Percentiles rank a stretch among this genome's conserved stretches.
Evolutionary conservation across 2,888 invertebrate genomes (phyloP).

Genomic region (Norana najaformis): DNA sequence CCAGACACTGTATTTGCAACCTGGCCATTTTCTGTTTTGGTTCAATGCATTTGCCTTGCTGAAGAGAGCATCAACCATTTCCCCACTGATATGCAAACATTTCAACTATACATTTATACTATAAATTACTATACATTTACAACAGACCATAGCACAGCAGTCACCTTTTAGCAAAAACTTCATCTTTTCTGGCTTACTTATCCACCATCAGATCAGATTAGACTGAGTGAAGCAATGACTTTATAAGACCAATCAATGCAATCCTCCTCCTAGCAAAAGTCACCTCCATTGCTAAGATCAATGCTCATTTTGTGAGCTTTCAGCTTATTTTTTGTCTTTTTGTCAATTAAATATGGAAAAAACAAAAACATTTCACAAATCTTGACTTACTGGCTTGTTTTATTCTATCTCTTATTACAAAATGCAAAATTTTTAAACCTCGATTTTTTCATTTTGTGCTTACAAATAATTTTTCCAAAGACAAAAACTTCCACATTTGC

Average conservation of each 20-base stretch:
- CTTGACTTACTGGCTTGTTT: neutral
- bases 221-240: neutral
- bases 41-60: neutral
- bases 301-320: too few relatives aligned
- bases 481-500: neutral
- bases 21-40: neutral
- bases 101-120: too few relatives aligned
- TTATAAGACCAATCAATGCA: neutral
- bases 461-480: neutral
- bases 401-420: neutral
- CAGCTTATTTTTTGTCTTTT: too few relatives aligned
- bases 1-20: neutral
- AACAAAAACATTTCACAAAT: neutral
- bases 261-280: neutral
- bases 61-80: neutral
- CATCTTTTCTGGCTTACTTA: neutral
- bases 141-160: neutral
- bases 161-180: neutral
- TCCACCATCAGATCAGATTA: neutral
- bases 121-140: neutral
- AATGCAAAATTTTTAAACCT: too few relatives aligned
- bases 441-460: neutral
- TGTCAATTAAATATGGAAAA: neutral
- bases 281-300: too few relatives aligned
- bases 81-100: neutral